Base-by-base conservation (phyloP, 2,113 vertebrate species). In the Laticauda laticaudata region DNA sequence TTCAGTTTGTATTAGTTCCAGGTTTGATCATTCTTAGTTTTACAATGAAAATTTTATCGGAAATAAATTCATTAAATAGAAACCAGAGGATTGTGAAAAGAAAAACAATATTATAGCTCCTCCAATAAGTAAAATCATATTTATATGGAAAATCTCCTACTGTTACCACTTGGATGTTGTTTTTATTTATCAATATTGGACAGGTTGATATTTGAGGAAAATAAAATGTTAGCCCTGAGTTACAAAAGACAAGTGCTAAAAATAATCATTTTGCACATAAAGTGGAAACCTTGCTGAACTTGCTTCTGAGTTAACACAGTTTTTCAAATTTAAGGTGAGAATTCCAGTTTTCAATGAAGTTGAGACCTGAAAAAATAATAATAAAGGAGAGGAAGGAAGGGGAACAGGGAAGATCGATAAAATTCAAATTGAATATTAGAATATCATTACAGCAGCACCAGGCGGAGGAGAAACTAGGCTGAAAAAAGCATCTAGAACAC, bases 1-100 rank as follows among this genome's bases (percentile, higher is more conserved):
- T 51, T 88, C 48, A 59, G 23, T 90, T 90, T 90, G 75, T 90
- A 87, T 90, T 93, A 53, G 56, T 64, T 57, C 86, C 81, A 43
- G 3, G 55, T 86, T 90, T 54, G 55, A 90, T 87, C 92, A 93
- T 93, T 93, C 81, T 85, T 90, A 93, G n/a, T 64, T 90, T 93
- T 90, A 90, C 81, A 90, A 51, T 53, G 88, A 51, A 86, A 34
- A 64, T 39, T 61, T 48, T 10, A 56, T 34, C 15, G 11, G 55
- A 57, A 86, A 86, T n/a, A 43, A 34, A 61, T 61, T 56, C 45
- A 59, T 90, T 56, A 54, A 87, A 3, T 55, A 61, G 43, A 92
- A 90, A 86, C 45, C 54, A 51, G 39, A 75, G n/a, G 91, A 3
- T n/a, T 43, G 20, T 69, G 53, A 59, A 86, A 56, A 64, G 92